Evolutionary conservation across 2,888 invertebrate species (phyloP), one percentile per base, ranked within the genome.

Genomic region (Troides oblongomaculatus): DNA sequence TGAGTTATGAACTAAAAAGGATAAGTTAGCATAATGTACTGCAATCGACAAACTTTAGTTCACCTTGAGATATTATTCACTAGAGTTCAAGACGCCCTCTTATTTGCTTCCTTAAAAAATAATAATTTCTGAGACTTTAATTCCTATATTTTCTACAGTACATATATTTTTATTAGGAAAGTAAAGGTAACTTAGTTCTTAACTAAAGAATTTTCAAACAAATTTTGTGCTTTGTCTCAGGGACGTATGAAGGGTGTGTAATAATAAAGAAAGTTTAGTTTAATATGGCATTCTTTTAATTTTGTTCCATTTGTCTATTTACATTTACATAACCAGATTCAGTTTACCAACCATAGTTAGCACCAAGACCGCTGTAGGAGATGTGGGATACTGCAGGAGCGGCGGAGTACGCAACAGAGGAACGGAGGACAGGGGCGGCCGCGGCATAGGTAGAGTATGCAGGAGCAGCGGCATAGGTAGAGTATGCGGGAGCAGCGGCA

Each of bases 261-360:
- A 53, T 53, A n/a, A 39, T 39, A n/a, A 53, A 53, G n/a, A 53
- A n/a, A 74, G 59, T 79, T 58, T 58, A 46, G n/a, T 64, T 64
- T 56, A 36, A 17, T 36, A 30, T 58, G n/a, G n/a, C 36, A 61
- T 39, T 12, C 58, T 8, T 14, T 63, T 30, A 57, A 63, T 57
- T 58, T 63, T 58, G 12, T 79, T 74, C 77, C 72, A 77, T 79
- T 81, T 68, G 75, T 82, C 76, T 87, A 86, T 86, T 81, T 82
- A 86, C 82, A 86, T 77, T 73, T 74, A 76, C 71, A 69, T 75
- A 75, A 71, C 74, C 74, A 72, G 81, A 83, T 84, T 81, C 84
- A 83, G 85, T 85, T 94, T 93, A 95, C 93, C 94, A 95, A 76
- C 91, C 94, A 83, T 95, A 95, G 80, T 94, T 93, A 74, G 94